phyloP scores from a whole-genome alignment of 2,113 vertebrate species.

The Piprites chloris region DNA sequence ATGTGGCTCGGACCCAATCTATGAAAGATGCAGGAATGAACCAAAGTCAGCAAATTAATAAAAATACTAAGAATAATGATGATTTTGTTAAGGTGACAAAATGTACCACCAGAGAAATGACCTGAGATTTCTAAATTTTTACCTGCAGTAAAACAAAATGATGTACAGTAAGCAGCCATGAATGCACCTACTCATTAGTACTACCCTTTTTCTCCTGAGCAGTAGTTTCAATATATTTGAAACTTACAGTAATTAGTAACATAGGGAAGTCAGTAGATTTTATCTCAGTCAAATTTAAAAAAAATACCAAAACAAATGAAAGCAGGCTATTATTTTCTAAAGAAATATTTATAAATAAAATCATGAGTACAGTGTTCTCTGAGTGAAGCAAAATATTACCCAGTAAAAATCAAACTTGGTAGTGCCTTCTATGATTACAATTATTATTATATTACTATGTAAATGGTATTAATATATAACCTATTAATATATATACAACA shows the following conservation, averaged over 20 bases:
- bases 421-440: not conserved
- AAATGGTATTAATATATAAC: too few relatives aligned
- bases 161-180: not conserved
- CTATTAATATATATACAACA: too few relatives aligned
- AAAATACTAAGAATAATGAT: not conserved
- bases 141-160: not conserved
- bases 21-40: not conserved
- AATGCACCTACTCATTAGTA: not conserved
- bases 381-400: not conserved
- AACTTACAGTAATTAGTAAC: not conserved
- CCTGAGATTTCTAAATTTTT: not conserved
- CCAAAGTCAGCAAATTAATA: not conserved
- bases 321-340: not conserved
- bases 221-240: not conserved
- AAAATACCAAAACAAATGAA: not conserved
- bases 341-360: not conserved
- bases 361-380: not conserved
- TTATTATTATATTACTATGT: too few relatives aligned
- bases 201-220: not conserved
- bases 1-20: not conserved
- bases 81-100: not conserved
- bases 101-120: not conserved
- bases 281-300: not conserved
- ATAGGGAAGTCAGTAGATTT: not conserved
- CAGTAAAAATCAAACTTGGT: not conserved